A percentile compares a stretch with the other conserved stretches of the same genome.
phyloP scores from a whole-genome alignment of 1,140 invertebrate species.

The Pomacea maculata region DNA sequence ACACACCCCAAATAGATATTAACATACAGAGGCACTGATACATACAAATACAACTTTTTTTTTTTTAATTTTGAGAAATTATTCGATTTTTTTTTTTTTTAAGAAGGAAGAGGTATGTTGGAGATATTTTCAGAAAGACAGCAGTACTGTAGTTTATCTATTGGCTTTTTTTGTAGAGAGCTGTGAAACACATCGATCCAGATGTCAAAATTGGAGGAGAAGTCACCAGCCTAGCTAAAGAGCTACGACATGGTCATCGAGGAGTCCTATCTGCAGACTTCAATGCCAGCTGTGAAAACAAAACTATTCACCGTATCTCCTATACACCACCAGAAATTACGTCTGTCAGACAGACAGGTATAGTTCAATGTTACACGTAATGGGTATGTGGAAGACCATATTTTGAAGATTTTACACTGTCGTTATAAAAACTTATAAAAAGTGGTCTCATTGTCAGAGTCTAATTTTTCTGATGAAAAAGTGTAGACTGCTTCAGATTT shows the following conservation, averaged over 20 bases:
- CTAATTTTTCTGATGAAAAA: too few species aligned
- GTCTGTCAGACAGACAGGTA: constrained; percentile 49
- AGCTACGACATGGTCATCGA: constrained; percentile 54
- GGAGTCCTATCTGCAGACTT: constrained; percentile 55
- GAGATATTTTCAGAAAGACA: neutral
- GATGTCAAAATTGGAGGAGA: constrained; percentile 22
- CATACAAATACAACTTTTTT: neutral
- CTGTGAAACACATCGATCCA: constrained; percentile 22
- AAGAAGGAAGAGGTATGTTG: neutral
- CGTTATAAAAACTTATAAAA: too few species aligned
- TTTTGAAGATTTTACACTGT: too few species aligned
- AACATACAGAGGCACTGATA: constrained; percentile 1
- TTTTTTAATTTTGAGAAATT: neutral
- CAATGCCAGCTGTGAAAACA: constrained; percentile 46
- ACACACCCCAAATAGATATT: neutral
- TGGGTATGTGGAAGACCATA: too few species aligned
- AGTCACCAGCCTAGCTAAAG: constrained; percentile 46
- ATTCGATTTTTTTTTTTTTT: neutral
- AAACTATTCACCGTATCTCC: constrained; percentile 53
- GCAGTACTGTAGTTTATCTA: neutral
- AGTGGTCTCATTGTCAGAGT: too few species aligned
- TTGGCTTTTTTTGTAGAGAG: constrained; percentile 12
- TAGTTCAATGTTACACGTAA: neutral
- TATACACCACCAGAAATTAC: constrained; percentile 53
- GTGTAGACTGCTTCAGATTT: too few species aligned